phyloP scores from a whole-genome alignment of 2,888 invertebrate genomes.

The Cylindroiulus punctatus region DNA sequence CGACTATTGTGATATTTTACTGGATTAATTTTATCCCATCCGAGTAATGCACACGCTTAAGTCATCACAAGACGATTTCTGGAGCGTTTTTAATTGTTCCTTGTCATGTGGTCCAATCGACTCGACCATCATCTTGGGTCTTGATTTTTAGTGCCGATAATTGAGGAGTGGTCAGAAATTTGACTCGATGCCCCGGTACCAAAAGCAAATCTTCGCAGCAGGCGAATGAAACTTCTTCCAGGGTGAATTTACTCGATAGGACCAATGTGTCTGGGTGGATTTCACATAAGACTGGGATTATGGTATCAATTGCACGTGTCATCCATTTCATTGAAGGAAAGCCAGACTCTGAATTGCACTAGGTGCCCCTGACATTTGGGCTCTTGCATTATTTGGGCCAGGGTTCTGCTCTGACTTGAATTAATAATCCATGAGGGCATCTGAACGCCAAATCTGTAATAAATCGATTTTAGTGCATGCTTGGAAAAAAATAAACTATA shows the following conservation, averaged over 20 bases:
- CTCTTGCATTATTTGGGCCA: background rate
- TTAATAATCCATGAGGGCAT: background rate
- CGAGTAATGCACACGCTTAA: background rate
- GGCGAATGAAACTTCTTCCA: background rate
- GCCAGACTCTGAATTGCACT: background rate
- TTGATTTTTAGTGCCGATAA: background rate
- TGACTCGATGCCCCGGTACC: background rate
- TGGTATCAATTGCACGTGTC: background rate
- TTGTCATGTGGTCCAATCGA: background rate
- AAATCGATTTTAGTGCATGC: background rate
- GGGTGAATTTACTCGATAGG: background rate
- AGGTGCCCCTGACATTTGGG: too few species aligned
- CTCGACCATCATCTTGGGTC: background rate
- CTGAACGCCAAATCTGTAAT: background rate
- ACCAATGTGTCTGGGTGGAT: background rate
- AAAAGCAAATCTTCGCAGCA: background rate
- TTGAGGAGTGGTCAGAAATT: background rate
- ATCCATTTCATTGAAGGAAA: background rate
- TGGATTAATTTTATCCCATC: background rate
- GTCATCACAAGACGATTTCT: background rate
- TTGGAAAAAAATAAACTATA: background rate
- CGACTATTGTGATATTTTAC: constrained; percentile 27
- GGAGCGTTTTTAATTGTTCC: background rate
- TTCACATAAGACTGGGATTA: background rate
- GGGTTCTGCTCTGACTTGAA: background rate